A percentile compares a stretch with the other conserved stretches of the same genome.
phyloP scores from a whole-genome alignment of 2,888 invertebrate genomes.

The Drosophila basisetae region DNA sequence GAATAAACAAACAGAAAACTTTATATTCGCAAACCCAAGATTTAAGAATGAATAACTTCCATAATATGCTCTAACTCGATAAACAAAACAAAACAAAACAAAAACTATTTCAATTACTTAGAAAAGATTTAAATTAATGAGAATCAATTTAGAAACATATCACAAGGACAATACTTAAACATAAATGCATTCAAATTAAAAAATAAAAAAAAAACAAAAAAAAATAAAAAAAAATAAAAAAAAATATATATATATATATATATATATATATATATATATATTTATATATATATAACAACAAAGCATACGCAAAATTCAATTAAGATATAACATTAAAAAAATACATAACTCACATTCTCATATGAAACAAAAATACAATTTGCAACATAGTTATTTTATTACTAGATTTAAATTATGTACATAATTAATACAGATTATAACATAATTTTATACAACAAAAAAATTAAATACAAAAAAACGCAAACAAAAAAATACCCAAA shows the following conservation, averaged over 20 bases:
- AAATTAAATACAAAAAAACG: conserved; percentile 20
- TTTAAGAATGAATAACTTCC: conserved; percentile 75
- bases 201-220: conserved; percentile 27
- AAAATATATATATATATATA: no score
- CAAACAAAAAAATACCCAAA: conserved; percentile 51
- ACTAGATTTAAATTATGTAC: conserved; percentile 65
- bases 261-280: conserved; percentile 33
- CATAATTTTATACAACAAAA: conserved; percentile 68
- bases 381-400: conserved; percentile 77
- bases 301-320: conserved; percentile 49
- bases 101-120: conserved; percentile 81
- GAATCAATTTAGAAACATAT: conserved; percentile 84
- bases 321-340: conserved; percentile 30
- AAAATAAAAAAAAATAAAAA: conserved; percentile 59
- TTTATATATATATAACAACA: conserved; percentile 25
- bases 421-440: conserved; percentile 61
- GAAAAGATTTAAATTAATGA: conserved; percentile 75
- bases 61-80: conserved; percentile 74
- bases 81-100: conserved; percentile 41
- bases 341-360: conserved; percentile 51
- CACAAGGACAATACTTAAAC: conserved; percentile 85
- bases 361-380: conserved; percentile 57
- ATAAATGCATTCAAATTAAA: conserved; percentile 77
- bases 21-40: conserved; percentile 66
- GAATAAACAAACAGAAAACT: conserved; percentile 47